These are phyloP conservation scores for Schizopygopsis malacanthus DNA, from an alignment of 2,797 vertebrate genomes.

Conservation along the genomic window DNA sequence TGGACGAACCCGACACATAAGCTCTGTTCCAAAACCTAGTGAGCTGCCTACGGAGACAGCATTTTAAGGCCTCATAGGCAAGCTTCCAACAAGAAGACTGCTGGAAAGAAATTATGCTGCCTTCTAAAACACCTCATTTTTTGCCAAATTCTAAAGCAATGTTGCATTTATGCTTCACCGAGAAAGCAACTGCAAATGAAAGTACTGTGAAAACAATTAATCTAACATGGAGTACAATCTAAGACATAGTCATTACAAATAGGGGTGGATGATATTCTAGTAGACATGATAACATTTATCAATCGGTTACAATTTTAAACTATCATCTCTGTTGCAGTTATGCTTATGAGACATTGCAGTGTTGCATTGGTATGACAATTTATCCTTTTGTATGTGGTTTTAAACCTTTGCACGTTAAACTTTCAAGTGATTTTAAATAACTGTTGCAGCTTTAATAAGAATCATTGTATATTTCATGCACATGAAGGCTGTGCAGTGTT, in stretches of 20 bases:
- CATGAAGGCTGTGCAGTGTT: neutral
- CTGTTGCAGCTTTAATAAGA: neutral
- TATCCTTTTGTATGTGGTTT: neutral
- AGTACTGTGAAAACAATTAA: neutral
- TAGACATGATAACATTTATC: neutral
- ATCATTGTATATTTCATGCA: neutral
- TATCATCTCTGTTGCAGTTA: neutral
- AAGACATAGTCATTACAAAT: neutral
- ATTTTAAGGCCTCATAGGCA: neutral
- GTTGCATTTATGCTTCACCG: neutral
- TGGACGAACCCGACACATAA: neutral
- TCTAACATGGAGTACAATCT: neutral
- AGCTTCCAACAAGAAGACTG: neutral
- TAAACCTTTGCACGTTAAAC: neutral
- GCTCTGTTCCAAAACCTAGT: neutral
- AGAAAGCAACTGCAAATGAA: neutral
- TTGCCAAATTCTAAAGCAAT: neutral
- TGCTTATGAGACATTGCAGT: neutral
- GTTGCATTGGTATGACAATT: neutral
- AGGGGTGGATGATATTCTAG: neutral
- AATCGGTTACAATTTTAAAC: neutral
- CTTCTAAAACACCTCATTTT: neutral
- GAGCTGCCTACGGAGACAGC: neutral
- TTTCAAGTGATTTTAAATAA: neutral
- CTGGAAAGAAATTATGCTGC: neutral